Evolutionary conservation across 2,113 vertebrate species (phyloP), one percentile per base, ranked within the genome.

Genomic region (Urocolius indicus): DNA sequence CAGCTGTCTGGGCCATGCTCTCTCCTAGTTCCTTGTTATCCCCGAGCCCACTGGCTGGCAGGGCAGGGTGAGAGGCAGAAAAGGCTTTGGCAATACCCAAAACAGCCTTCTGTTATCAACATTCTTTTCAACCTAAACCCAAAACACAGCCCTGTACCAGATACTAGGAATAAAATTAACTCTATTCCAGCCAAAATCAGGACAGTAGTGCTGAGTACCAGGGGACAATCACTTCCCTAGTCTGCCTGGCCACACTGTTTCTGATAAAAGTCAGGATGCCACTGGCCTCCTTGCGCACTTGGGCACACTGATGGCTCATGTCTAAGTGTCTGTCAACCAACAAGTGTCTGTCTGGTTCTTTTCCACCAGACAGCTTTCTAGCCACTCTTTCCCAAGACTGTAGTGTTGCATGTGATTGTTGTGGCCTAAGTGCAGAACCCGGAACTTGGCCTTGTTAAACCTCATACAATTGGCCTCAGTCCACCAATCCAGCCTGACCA

Each of bases 381-480:
- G 38, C 38, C 38, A 41, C 38, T 41, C 38, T 41, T 41, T 12
- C 38, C 38, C 38, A 41, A 41, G 38, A 41, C 38, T 41, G 38
- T 41, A 41, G 38, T 41, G 38, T 41, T 41, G 38, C 38, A 10
- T 52, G 43, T 12, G 27, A 22, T 17, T 19, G 18, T 11, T 68
- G 36, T 0, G 1, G 32, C 15, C 10, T 13, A 41, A 58, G n/a
- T 21, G 21, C 10, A 32, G 55, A 29, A n/a, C 13, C 3, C 1
- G 2, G 22, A 12, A 13, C 2, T 57, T 38, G 16, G 11, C 21
- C 21, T 46, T 62, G 8, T 18, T 62, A 10, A 51, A 11, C 9
- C 5, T 78, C 29, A 12, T 10, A 7, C 10, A 9, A 0, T 0
- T 65, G 34, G 14, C 45, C 62, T 80, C 1, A 0, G 15, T 8